Evolutionary conservation across 2,888 invertebrate genomes (phyloP).

Genomic region (Antheraea assamensis): DNA sequence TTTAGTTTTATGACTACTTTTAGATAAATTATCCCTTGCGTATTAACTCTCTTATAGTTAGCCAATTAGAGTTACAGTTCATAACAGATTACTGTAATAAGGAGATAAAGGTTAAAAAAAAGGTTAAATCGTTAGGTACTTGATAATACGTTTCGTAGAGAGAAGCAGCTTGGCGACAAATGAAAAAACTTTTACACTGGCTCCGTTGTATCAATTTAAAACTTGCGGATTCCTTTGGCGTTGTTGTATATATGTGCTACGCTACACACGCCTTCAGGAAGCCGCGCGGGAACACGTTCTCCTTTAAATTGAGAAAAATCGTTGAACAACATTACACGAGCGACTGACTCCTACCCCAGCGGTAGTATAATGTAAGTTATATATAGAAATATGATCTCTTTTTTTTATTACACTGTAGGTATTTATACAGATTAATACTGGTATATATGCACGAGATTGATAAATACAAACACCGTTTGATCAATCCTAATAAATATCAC

Average conservation of each 20-base stretch:
- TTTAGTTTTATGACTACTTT: background rate
- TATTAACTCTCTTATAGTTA: background rate
- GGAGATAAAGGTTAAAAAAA: background rate
- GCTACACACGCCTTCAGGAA: background rate
- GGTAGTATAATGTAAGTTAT: too few species aligned
- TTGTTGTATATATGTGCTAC: background rate
- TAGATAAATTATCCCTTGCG: background rate
- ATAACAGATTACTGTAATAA: background rate
- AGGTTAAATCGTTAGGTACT: background rate
- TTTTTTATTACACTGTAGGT: too few species aligned
- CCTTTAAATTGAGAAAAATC: background rate
- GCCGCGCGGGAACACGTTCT: background rate
- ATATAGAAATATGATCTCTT: too few species aligned
- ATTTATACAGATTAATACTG: too few species aligned
- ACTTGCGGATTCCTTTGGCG: background rate
- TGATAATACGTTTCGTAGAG: background rate
- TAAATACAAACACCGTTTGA: too few species aligned
- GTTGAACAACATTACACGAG: background rate
- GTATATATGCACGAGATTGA: too few species aligned
- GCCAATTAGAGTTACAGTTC: background rate
- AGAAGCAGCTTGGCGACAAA: background rate
- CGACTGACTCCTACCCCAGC: background rate
- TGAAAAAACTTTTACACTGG: slow-evolving; percentile 8
- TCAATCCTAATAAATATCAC: too few species aligned
- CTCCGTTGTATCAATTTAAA: background rate